Evolutionary conservation across 2,888 invertebrate genomes (phyloP).

Genomic region (Portevinia maculata): DNA sequence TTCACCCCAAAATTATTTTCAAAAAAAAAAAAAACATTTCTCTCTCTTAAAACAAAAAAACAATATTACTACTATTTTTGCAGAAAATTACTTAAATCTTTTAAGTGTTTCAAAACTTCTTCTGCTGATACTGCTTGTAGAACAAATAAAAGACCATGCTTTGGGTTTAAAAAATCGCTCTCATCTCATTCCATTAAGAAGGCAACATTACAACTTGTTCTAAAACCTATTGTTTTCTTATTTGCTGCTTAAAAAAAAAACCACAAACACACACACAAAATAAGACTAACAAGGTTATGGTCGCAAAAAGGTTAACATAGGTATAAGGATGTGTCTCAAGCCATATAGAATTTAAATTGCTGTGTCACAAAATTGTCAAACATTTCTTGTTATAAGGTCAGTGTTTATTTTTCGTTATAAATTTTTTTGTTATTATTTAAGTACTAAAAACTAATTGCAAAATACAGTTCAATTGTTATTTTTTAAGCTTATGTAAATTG

Average conservation of each 20-base stretch:
- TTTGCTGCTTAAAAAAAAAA: conserved; percentile 85
- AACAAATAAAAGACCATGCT: conserved; percentile 76
- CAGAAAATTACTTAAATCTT: conserved; percentile 67
- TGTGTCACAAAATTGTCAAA: conserved; percentile 39
- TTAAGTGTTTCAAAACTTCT: conserved; percentile 71
- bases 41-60: conserved; percentile 13
- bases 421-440: conserved; percentile 42
- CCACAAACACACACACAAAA: conserved; percentile 33
- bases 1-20: conserved; percentile 27
- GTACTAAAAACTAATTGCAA: conserved; percentile 38
- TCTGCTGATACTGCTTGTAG: conserved; percentile 71
- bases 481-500: background rate
- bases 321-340: conserved; percentile 48
- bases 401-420: conserved; percentile 49
- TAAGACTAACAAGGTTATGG: conserved; percentile 62
- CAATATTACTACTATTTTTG: conserved; percentile 43
- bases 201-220: conserved; percentile 89
- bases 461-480: conserved; percentile 42
- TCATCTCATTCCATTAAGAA: conserved; percentile 86
- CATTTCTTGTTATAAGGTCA: conserved; percentile 69
- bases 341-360: conserved; percentile 32
- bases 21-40: conserved; percentile 7
- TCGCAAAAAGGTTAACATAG: conserved; percentile 52
- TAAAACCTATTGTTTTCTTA: conserved; percentile 90
- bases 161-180: conserved; percentile 74